Conservation (phyloP, 1,140 invertebrate species). For the Aphaenogaster ashmeadi region DNA sequence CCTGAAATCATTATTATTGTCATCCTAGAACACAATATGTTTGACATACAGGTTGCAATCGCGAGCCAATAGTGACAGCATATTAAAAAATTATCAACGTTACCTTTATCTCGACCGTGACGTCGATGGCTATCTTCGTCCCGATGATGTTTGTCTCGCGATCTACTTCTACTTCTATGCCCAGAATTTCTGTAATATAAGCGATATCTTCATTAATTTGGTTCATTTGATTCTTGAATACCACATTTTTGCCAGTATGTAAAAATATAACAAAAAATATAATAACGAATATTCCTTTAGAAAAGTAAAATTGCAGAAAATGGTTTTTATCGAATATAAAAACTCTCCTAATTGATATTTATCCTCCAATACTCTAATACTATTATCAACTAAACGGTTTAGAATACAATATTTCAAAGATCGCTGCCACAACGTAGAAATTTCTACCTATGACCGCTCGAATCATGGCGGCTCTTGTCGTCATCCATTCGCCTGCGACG, state of each 20-base stretch:
- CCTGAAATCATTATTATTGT: constrained; percentile 69
- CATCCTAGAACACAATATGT: background rate
- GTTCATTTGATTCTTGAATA: background rate
- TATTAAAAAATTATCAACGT: background rate
- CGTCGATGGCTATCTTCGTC: constrained; percentile 84
- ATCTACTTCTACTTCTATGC: constrained; percentile 85
- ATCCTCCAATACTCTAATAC: background rate
- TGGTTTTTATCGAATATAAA: background rate
- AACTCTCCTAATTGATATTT: background rate
- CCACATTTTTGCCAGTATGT: background rate
- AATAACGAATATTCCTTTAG: background rate
- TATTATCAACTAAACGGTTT: background rate
- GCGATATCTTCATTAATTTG: background rate
- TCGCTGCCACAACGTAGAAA: background rate
- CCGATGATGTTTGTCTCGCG: constrained; percentile 84
- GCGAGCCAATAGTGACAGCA: background rate
- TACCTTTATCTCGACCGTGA: constrained; percentile 84
- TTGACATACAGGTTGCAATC: background rate
- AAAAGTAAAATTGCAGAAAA: background rate
- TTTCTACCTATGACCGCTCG: constrained; percentile 79
- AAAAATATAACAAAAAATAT: background rate
- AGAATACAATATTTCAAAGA: background rate
- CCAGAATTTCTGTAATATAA: constrained; percentile 80
- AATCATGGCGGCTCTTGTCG: constrained; percentile 83
- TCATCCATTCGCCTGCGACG: constrained; percentile 84